Conservation (phyloP, 2,113 vertebrate genomes). For the Leucopsar rothschildi region DNA sequence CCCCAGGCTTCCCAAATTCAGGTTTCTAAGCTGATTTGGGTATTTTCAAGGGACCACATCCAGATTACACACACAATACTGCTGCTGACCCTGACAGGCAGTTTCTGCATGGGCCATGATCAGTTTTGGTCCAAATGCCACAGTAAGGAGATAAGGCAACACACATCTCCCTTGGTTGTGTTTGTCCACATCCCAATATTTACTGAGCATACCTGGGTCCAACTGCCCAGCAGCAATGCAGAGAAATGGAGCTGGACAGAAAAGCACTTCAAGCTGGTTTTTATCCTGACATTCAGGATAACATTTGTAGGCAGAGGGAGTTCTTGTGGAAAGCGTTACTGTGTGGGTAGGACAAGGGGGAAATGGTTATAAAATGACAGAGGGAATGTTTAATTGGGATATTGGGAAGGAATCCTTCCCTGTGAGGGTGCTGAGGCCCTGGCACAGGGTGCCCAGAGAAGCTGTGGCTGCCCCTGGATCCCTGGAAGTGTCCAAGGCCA, state of each 20-base stretch:
- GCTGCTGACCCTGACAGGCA: not conserved
- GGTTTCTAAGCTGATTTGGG: not conserved
- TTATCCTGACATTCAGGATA: not conserved
- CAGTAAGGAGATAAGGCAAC: not conserved
- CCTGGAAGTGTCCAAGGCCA: not conserved
- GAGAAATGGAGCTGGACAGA: not conserved
- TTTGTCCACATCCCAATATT: not conserved
- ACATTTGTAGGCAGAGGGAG: not conserved
- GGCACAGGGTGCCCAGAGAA: not conserved
- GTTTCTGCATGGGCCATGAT: not conserved
- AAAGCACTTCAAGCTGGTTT: not conserved
- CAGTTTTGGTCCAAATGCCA: not conserved
- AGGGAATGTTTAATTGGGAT: not conserved
- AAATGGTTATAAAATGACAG: not conserved
- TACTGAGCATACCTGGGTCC: not conserved
- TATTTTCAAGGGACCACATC: not conserved
- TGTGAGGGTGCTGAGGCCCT: fast-evolving
- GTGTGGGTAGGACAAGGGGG: not conserved
- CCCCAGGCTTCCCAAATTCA: not conserved
- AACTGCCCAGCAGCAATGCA: not conserved
- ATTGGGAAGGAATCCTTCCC: not conserved
- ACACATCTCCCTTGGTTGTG: fast-evolving
- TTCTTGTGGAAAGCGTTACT: not conserved
- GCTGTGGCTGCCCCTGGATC: not conserved
- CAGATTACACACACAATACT: not conserved